A percentile compares a stretch with the other conserved stretches of the same genome.
Evolutionary conservation across 2,888 invertebrate species (phyloP).

Genomic region (Agrotis segetum): DNA sequence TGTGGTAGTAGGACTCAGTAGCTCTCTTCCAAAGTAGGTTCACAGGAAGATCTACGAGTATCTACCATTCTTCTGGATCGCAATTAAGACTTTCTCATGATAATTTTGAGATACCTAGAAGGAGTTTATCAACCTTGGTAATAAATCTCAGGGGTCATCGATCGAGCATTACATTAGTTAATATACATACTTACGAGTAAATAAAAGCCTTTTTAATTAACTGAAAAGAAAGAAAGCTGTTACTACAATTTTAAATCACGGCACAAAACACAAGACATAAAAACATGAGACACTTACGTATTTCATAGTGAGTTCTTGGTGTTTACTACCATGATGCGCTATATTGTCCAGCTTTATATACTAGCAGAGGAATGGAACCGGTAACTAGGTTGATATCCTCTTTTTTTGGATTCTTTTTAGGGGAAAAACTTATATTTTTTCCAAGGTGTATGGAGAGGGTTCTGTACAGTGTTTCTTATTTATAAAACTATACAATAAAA

Average conservation of each 20-base stretch:
- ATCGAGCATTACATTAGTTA: background rate
- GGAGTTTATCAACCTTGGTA: background rate
- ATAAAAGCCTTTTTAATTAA: background rate
- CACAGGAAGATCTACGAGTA: background rate
- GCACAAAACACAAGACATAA: too few relatives aligned
- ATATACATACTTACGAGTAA: too few relatives aligned
- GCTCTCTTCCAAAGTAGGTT: background rate
- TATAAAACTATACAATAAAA: too few relatives aligned
- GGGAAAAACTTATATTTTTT: too few relatives aligned
- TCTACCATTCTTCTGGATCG: background rate
- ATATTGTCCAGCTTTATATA: conserved; percentile 4
- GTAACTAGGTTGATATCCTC: background rate
- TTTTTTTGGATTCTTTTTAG: too few relatives aligned
- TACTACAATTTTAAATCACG: background rate
- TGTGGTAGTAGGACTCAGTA: too few relatives aligned
- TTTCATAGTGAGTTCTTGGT: conserved; percentile 7
- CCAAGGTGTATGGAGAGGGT: too few relatives aligned
- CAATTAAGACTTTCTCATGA: background rate
- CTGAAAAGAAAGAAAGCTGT: background rate
- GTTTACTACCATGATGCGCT: background rate
- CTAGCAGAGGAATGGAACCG: background rate
- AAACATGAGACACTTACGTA: conserved; percentile 5
- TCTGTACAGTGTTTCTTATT: too few relatives aligned
- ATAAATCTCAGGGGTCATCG: background rate
- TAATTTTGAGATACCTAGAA: background rate